Base-by-base conservation (phyloP, 37 sponge, comb jelly and placozoan genomes). In the Mnemiopsis leidyi region DNA sequence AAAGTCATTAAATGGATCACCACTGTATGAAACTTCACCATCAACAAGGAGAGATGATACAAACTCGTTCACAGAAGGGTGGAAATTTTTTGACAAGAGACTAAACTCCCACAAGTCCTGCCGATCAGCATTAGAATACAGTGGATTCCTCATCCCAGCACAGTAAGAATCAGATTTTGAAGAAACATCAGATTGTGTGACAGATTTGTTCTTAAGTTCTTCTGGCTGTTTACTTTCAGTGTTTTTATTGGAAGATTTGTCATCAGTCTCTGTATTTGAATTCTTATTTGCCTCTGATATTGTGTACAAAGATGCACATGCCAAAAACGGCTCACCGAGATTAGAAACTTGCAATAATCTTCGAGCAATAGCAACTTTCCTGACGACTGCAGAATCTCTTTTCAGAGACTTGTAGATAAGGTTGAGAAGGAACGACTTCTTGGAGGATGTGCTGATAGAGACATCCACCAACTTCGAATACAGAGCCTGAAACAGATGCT, bases 1-100 rank as follows among this genome's bases (percentile, higher is more conserved):
- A 93, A 99, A 99, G 77, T 97, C 97, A 40, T 95, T 75, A 32
- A 99, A 92, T 23, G 99, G 97, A 68, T 99, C 99, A 5, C 99
- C 95, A 5, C 92, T 36, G 77, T 97, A 99, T 13, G 67, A 38
- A 25, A 98, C 90, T 20, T 85, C 90, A 0, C 90, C 90, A 0
- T 85, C 90, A 85, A 38, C n/a, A n/a, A 85, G 90, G 25, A 85
- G 90, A 5, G 31, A 32, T 9, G 90, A 40, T 28, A 85, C 90
- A 85, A 85, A 85, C 90, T 85, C 38, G 24, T 38, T 85, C 0
- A 85, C 90, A 38, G 90, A 85, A n/a, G 90, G 90, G 23, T 85
- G 90, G 23, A 40, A 85, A 28, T 85, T 85, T 29, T 39, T 85
- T 28, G 24, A 25, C 40, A 85, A 26, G 5, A 85, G 35, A 23